These are phyloP conservation scores for Mungos mungo DNA, from an alignment of 2,113 vertebrate genomes.

Conservation along the genomic window DNA sequence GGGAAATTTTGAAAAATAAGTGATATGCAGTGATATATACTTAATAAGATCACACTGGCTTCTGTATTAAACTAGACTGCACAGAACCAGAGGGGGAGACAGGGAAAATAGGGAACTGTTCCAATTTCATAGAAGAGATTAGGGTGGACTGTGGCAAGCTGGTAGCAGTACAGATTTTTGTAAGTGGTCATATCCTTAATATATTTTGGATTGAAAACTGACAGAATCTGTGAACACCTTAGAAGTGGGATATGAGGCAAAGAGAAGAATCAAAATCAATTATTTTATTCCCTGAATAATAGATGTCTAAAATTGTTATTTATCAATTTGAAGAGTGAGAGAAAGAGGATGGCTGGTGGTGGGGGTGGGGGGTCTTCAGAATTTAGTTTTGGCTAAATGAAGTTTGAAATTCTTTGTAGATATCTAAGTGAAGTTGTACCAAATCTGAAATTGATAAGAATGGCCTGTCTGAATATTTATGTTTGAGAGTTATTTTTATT, in stretches of 20 bases:
- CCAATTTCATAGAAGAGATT: neutral
- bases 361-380: neutral
- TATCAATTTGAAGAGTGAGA: neutral
- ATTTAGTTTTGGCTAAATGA: neutral
- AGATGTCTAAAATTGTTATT: neutral
- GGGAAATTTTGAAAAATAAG: neutral
- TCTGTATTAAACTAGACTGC: neutral
- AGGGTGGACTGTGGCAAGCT: neutral
- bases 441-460: neutral
- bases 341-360: neutral
- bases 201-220: neutral
- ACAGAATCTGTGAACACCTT: neutral
- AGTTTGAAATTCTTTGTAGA: neutral
- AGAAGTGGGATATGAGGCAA: neutral
- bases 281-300: neutral
- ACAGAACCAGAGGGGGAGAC: rapidly evolving
- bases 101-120: neutral
- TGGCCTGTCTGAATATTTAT: neutral
- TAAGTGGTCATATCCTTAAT: neutral
- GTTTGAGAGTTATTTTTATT: neutral
- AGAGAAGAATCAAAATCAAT: neutral
- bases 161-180: neutral
- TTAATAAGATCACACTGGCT: neutral
- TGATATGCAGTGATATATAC: neutral
- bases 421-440: neutral